Evolutionary conservation across 2,113 vertebrate species (phyloP), one percentile per base, ranked within the genome.

Genomic region (Scatophagus argus): DNA sequence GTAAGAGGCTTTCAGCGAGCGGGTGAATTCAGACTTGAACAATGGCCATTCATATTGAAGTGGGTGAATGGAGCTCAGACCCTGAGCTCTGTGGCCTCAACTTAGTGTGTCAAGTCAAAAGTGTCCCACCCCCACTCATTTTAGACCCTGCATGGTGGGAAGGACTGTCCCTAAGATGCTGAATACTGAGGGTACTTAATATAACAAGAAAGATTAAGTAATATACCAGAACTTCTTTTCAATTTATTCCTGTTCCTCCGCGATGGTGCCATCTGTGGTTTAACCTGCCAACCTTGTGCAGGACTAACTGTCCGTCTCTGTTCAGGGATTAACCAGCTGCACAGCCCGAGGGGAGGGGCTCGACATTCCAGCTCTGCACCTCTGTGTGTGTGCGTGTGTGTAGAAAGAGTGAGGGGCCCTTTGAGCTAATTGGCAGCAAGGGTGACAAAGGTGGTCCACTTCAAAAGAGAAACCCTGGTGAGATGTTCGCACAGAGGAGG

Each of bases 381-480:
- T 88, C 87, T 85, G 89, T 77, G 88, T 74, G 83, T 77, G 81
- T 74, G 83, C 56, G 80, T 72, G 82, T 79, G 88, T 93, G 93
- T 87, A 80, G 89, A 91, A 82, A 79, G 74, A 92, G 87, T 83
- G 89, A 93, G 91, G 90, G 91, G 77, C 88, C 93, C 94, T 91
- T 91, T 78, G 74, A 93, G 93, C 93, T 96, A 95, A 95, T 96
- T 96, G 95, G 94, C 94, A 94, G 93, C 60, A 84, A 87, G 89
- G 87, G 91, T 90, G 93, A 95, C 96, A 96, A 96, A 96, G 93
- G 95, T 95, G 94, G 95, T 92, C 86, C 81, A 91, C 89, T 89
- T 92, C 91, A 92, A 93, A 95, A 93, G 90, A 93, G 91, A 94
- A 91, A 87, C 93, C 94, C 93, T 87, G 84, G 86, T 87, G 89